Evolutionary conservation across 2,888 invertebrate species (phyloP), one percentile per base, ranked within the genome.

Genomic region (Serrognathus titanus): DNA sequence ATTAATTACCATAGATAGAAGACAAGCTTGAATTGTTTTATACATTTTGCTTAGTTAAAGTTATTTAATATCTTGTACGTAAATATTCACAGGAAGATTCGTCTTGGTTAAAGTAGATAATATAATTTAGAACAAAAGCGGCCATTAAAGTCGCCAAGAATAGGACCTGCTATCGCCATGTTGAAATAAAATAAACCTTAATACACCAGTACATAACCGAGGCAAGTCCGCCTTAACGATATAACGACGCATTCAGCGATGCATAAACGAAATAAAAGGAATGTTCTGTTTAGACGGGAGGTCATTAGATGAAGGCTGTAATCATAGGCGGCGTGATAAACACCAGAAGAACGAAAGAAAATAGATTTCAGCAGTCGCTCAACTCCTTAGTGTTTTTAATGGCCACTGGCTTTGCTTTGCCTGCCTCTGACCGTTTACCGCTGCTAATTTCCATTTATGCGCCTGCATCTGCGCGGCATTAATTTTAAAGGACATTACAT

Each of bases 271-370:
- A 57, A 53, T 48, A 51, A 58, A 52, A 52, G 51, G 51, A 48
- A 58, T 52, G 40, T 48, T 43, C 36, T 55, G 47, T 51, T 55
- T 48, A 61, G 58, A 60, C 53, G 58, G 50, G 51, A 59, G 53
- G 59, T 62, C 58, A 60, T 60, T 62, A 62, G 62, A 52, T 43
- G 57, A 57, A 57, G 58, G 54, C 52, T 58, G 53, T 59, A 63
- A 60, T 63, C 61, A 56, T 53, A 60, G 48, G 52, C 59, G 49
- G 57, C 59, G 63, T 56, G 58, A 58, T 60, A 61, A 57, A 63
- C 55, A 51, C 43, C 41, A 48, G 55, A 16, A 43, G 43, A 43
- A 43, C 4, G 43, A 16, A 43, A 43, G 43, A 35, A 51, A 51
- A 45, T 51, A 51, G n/a, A 43, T 51, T 51, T 45, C 51, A 51